Base-by-base conservation (phyloP, 2,113 vertebrate species). In the Dipodomys ordii region DNA sequence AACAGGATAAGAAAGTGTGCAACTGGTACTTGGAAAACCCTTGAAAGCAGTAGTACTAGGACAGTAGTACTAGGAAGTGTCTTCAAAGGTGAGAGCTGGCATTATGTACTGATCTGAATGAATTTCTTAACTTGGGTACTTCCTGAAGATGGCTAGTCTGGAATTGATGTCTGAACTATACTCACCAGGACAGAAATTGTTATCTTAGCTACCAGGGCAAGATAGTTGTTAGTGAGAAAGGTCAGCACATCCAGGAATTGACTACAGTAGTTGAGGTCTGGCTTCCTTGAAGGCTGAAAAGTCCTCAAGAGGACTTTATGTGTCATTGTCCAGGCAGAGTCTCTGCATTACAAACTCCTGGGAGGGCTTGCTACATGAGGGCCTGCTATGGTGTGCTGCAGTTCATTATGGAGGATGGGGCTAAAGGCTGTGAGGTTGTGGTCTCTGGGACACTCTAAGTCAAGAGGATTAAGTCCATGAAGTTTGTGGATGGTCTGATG, bases 181-280 rank as follows among this genome's bases (percentile, higher is more conserved):
- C 99, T 99, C 0, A 99, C 99, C 95, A 99, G 99, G 97, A 99
- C 99, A 1, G 99, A 99, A 97, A 99, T 99, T 97, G 99, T 99
- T 96, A 99, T 99, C 96, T 98, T 99, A 25, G 99, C 99, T 84
- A 99, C 99, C 97, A 99, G 99, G 96, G 99, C 99, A 88, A 99
- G 99, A 97, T 99, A 99, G 99, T 99, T 88, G 98, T 99, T 91
- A 99, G 99, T 3, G 99, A 99, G 97, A 99, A 99, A 97, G 99
- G 99, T 0, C 99, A 99, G 19, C 99, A 99, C 10, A 99, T 99
- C 98, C 98, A 99, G 92, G 99, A 99, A 97, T 98, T 99, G 97
- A 99, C 99, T 0, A 99, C 99, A 13, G 99, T 99, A 0, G 99
- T 99, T 90, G 99, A 99, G 99, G 94, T 99, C 99, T 73, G 99